These are phyloP conservation scores for Columba janthina DNA, from an alignment of 2,113 vertebrate species.

Conservation along the genomic window DNA sequence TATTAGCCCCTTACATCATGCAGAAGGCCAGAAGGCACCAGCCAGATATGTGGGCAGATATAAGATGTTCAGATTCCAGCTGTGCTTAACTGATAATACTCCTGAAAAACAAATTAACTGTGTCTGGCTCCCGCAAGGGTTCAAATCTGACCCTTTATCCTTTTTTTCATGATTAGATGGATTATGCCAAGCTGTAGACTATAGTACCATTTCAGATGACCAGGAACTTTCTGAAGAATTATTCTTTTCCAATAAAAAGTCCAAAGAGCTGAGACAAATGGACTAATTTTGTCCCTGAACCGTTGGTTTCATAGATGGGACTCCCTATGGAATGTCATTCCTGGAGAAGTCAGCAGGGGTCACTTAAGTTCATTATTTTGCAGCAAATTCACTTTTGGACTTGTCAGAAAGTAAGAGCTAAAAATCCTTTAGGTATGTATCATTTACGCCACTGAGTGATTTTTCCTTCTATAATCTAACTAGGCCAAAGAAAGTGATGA, in stretches of 20 bases:
- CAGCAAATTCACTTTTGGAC: slow-evolving; percentile 31
- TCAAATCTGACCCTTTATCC: not conserved
- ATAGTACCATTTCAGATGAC: not conserved
- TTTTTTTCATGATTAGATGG: not conserved
- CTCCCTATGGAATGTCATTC: slow-evolving; percentile 42
- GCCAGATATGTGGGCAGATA: not conserved
- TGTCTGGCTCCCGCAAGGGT: not conserved
- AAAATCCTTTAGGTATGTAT: not conserved
- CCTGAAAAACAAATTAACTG: not conserved
- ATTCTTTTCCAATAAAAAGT: not conserved
- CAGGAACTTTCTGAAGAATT: not conserved
- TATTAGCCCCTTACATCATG: slow-evolving; percentile 31
- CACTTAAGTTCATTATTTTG: slow-evolving; percentile 48
- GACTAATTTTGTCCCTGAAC: not conserved
- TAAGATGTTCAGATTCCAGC: not conserved
- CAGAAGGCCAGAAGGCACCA: slow-evolving; percentile 28
- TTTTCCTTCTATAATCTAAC: not conserved
- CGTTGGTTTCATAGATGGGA: not conserved
- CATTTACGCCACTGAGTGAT: not conserved
- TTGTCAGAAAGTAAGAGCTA: not conserved
- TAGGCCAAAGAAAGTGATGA: not conserved
- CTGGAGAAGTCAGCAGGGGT: slow-evolving; percentile 42
- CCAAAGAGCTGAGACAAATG: not conserved
- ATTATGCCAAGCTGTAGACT: not conserved
- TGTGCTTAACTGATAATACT: not conserved